Base-by-base conservation (phyloP, 2,113 vertebrate species). In the Indicator maculatus region DNA sequence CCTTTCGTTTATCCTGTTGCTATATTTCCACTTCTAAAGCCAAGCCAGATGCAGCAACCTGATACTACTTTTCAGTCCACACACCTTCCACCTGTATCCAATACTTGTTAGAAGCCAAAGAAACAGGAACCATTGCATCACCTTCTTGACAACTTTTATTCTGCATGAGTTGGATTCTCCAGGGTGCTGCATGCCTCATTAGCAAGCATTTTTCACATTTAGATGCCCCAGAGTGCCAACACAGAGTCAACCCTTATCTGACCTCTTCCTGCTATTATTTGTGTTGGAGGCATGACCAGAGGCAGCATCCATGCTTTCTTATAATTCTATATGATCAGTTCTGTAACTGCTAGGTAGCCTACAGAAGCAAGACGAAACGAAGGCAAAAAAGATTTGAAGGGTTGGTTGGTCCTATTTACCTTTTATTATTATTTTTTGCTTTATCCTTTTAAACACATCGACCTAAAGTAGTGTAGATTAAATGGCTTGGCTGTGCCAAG, bases 1-100 rank as follows among this genome's bases (percentile, higher is more conserved):
- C 97, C 59, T 92, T 88, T 96, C 88, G 8, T 95, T 93, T 94
- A 86, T 93, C 45, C 73, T 21, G 4, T 96, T 96, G 93, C 91
- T 97, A 14, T 92, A 96, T 92, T 98, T 97, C 93, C 93, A 95
- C 56, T 79, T 87, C 78, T 96, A 95, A 96, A 97, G 95, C 81
- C 93, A 91, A 87, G 93, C 94, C 96, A 97, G 88, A 96, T 95
- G 87, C 77, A 87, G 93, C 90, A 96, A 97, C 70, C 90, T 91
- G 93, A 95, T 78, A 82, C 83, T 56, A 28, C 55, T 84, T 87
- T 88, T 69, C 44, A 79, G 64, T 65, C 72, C 70, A 72, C 0
- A 0, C 65, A 58, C 65, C 39, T 60, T 76, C 84, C 33, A 26
- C 30, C 64, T 70, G 33, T 92, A 88, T 94, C 81, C 90, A 74